phyloP scores from a whole-genome alignment of 2,113 vertebrate genomes.

The Tyrannus savana region DNA sequence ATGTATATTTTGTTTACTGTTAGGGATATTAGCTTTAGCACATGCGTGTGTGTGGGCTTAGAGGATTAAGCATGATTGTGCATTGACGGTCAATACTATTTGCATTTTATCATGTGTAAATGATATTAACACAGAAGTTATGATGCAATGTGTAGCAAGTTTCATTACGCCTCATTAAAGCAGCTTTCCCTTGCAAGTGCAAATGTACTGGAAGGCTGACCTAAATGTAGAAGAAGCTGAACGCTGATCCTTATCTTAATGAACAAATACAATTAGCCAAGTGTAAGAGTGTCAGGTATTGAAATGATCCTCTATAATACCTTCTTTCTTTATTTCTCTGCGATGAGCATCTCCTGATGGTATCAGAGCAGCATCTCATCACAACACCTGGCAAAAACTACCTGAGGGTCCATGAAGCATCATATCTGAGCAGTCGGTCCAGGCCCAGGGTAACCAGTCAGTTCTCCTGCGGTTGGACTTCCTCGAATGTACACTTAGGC shows the following conservation, averaged over 20 bases:
- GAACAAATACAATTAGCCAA: slow-evolving; percentile 63
- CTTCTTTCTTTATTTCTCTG: slow-evolving; percentile 52
- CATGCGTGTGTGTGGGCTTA: background rate
- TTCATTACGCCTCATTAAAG: slow-evolving; percentile 63
- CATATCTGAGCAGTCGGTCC: background rate
- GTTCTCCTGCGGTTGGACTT: background rate
- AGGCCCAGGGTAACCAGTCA: background rate
- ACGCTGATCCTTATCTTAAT: slow-evolving; percentile 65
- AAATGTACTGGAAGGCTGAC: slow-evolving; percentile 66
- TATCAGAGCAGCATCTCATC: slow-evolving; percentile 28
- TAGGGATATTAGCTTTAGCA: slow-evolving; percentile 29
- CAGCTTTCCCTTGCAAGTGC: slow-evolving; percentile 62
- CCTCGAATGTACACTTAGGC: background rate
- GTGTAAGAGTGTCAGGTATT: slow-evolving; percentile 61
- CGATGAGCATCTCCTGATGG: slow-evolving; percentile 18
- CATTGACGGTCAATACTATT: slow-evolving; percentile 42
- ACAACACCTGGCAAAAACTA: slow-evolving; percentile 28
- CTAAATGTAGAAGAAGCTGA: slow-evolving; percentile 56
- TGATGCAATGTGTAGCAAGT: slow-evolving; percentile 28
- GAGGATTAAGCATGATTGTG: slow-evolving; percentile 35
- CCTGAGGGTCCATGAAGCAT: background rate
- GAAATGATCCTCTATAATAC: slow-evolving; percentile 48
- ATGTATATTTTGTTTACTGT: slow-evolving; percentile 43
- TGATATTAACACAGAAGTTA: slow-evolving; percentile 52
- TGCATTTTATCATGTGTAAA: slow-evolving; percentile 65